These are phyloP conservation scores for Bombus ignitus DNA, from an alignment of 1,140 invertebrate genomes.

Conservation along the genomic window DNA sequence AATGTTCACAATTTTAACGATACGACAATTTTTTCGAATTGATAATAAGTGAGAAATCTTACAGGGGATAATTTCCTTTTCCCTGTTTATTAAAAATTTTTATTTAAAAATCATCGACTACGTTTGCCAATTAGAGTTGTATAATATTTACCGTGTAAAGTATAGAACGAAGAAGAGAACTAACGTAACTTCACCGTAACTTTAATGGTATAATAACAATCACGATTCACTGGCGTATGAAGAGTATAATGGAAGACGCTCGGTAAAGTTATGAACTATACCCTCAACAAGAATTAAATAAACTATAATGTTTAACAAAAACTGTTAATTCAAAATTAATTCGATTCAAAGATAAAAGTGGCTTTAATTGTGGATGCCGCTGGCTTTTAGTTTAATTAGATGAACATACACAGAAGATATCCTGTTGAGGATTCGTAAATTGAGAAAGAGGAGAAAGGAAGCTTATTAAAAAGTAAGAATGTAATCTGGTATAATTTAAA, in stretches of 20 bases:
- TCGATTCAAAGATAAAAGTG: background rate
- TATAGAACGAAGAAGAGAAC: background rate
- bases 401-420: too few species aligned
- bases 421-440: too few species aligned
- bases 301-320: background rate
- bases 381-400: background rate
- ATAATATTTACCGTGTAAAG: background rate
- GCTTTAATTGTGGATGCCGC: background rate
- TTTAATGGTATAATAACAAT: background rate
- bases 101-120: background rate
- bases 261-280: too few species aligned
- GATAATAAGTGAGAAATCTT: background rate
- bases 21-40: background rate
- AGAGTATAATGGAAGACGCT: background rate
- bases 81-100: background rate
- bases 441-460: background rate
- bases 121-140: background rate
- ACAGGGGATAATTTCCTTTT: background rate
- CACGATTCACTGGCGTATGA: background rate
- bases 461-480: background rate
- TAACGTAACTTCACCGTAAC: background rate
- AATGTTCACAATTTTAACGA: background rate
- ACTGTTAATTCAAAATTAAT: background rate
- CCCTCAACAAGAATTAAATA: background rate
- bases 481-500: background rate